These are phyloP conservation scores for Zele albiditarsus DNA, from an alignment of 2,888 invertebrate species.

Conservation along the genomic window DNA sequence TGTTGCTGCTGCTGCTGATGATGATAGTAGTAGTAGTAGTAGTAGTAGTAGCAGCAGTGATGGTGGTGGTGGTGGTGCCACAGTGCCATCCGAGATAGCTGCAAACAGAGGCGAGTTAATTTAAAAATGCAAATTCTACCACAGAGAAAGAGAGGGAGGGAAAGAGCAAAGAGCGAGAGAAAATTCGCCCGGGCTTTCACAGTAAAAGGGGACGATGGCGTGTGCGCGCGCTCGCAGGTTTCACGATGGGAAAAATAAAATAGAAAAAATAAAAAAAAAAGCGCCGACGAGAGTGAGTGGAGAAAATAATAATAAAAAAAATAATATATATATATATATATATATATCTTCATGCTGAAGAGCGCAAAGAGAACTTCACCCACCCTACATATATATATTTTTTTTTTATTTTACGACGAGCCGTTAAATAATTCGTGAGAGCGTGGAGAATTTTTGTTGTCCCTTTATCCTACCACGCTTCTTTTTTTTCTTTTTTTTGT, in stretches of 20 bases:
- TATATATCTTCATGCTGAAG: conserved; percentile 38
- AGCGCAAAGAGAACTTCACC: conserved; percentile 44
- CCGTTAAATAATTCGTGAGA: conserved; percentile 58
- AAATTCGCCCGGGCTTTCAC: conserved; percentile 35
- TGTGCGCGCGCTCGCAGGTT: conserved; percentile 41
- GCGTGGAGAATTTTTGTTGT: conserved; percentile 51
- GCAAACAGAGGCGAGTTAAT: conserved; percentile 72
- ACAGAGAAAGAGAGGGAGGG: conserved; percentile 49
- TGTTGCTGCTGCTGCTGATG: conserved; percentile 42
- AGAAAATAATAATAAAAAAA: conserved; percentile 37
- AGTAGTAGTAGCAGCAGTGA: conserved; percentile 46
- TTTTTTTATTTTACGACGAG: conserved; percentile 57
- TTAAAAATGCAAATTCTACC: conserved; percentile 72
- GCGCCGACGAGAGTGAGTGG: conserved; percentile 27
- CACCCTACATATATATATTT: neutral
- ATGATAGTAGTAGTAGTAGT: conserved; percentile 47
- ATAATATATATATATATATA: conserved; percentile 38
- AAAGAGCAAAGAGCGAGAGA: conserved; percentile 44
- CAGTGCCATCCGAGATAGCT: conserved; percentile 64
- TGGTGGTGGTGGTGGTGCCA: conserved; percentile 51
- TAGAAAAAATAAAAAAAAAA: conserved; percentile 36
- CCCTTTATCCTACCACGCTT: conserved; percentile 26
- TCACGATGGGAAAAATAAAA: conserved; percentile 43
- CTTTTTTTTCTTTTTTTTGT: neutral
- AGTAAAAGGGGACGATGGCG: conserved; percentile 39